phyloP scores from a whole-genome alignment of 2,888 invertebrate species.

The Drosophila mulleri region DNA sequence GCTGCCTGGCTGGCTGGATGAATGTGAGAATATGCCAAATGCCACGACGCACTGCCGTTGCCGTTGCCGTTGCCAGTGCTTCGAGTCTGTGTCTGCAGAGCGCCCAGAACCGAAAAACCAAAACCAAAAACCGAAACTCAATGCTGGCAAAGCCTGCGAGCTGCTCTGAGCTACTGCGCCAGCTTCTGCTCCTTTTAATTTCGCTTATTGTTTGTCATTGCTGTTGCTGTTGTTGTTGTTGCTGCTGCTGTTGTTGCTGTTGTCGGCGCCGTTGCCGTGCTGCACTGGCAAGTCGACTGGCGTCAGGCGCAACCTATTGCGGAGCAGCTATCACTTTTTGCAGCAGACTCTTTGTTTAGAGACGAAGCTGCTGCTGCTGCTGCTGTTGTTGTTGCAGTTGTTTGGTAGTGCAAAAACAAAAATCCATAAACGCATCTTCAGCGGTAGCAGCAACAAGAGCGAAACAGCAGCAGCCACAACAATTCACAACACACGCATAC shows the following conservation, averaged over 20 bases:
- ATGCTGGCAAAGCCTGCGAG: slow-evolving; percentile 43
- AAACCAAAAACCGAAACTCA: slow-evolving; percentile 55
- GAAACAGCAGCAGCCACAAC: slow-evolving; percentile 62
- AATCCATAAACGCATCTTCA: slow-evolving; percentile 75
- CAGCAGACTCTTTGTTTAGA: slow-evolving; percentile 63
- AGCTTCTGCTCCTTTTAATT: slow-evolving; percentile 49
- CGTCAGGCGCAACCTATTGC: slow-evolving; percentile 60
- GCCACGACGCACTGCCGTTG: slow-evolving; percentile 51
- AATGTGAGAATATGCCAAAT: slow-evolving; percentile 71
- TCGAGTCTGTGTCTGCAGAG: slow-evolving; percentile 39
- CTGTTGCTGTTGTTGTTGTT: slow-evolving; percentile 21
- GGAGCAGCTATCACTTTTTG: slow-evolving; percentile 55
- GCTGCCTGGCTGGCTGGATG: slow-evolving; percentile 32
- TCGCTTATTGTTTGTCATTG: slow-evolving; percentile 69
- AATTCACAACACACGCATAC: slow-evolving; percentile 40
- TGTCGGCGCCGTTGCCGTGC: slow-evolving; percentile 42
- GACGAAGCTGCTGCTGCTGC: slow-evolving; percentile 18
- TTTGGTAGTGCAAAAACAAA: slow-evolving; percentile 65
- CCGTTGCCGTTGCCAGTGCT: slow-evolving; percentile 9
- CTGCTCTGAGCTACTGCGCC: slow-evolving; percentile 15
- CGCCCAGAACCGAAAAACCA: slow-evolving; percentile 46
- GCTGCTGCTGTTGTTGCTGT: slow-evolving; percentile 28
- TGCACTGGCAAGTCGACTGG: slow-evolving; percentile 54
- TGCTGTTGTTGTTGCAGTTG: slow-evolving; percentile 32
- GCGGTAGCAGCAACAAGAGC: slow-evolving; percentile 51